Base-by-base conservation (phyloP, 2,888 invertebrate genomes). In the Epinotia brunnichana region DNA sequence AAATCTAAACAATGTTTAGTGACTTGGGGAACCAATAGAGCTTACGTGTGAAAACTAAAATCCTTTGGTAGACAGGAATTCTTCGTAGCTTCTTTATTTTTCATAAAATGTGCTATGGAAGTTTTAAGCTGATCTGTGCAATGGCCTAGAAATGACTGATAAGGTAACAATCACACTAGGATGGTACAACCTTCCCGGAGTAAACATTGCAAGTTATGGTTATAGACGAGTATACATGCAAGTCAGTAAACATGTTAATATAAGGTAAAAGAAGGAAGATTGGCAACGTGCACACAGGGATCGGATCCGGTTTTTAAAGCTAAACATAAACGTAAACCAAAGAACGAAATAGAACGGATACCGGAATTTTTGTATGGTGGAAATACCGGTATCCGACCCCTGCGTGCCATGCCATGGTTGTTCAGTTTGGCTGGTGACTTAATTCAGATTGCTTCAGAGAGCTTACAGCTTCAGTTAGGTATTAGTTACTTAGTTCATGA, bases 141-240 rank as follows among this genome's bases (percentile, higher is more conserved):
- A 79, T 83, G 83, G 80, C 78, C 83, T 79, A 81, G 75, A 77
- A 83, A 76, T 82, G 79, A 84, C 81, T 82, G 84, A 85, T 84
- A 84, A 82, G 79, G 81, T 74, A 75, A 61, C 74, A 79, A 75
- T 78, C 79, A 15, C 59, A 10, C 11, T 44, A 69, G 15, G 60
- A 17, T 24, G 53, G 15, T 29, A n/a, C 10, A 13, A 68, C 35
- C 21, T 60, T 51, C 35, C 35, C 54, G 24, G 19, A 9, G 41
- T 17, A 19, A 19, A 53, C 53, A 7, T 53, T 2, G 53, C 19
- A 53, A 10, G 53, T 53, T 10, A 35, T 35, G 35, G 9, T 35
- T 35, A 35, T 35, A 9, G 35, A 35, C 1, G 35, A 35, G 9
- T 35, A 35, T 35, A 1, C 0, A 35, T 35, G 35, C 35, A 35